phyloP scores from a whole-genome alignment of 2,888 invertebrate species.

The Ichneumoninae sp. region DNA sequence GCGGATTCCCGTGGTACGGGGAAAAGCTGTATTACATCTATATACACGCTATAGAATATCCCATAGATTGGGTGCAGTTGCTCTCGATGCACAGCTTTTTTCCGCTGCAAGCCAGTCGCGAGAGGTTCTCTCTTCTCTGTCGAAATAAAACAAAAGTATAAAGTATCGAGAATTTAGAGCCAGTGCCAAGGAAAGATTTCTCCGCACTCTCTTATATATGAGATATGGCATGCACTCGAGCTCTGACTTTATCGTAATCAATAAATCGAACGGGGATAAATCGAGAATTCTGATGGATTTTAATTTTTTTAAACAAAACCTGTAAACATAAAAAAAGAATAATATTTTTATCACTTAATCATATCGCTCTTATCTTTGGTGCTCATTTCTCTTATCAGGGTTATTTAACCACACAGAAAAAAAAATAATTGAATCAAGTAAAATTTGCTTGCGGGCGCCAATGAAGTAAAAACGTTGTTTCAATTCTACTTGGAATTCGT shows the following conservation, averaged over 20 bases:
- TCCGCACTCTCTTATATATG: not conserved
- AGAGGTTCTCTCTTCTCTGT: not conserved
- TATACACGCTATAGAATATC: conserved; percentile 9
- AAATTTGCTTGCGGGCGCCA: no score
- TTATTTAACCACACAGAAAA: no score
- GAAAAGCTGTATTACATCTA: conserved; percentile 1
- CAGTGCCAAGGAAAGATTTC: conserved; percentile 10
- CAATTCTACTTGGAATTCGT: no score
- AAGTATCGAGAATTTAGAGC: conserved; percentile 21
- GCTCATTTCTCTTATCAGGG: not conserved
- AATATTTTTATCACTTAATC: not conserved
- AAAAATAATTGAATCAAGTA: no score
- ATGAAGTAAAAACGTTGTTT: no score
- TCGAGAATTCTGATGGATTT: not conserved
- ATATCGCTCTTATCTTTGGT: not conserved
- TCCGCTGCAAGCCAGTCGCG: not conserved
- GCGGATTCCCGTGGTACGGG: not conserved
- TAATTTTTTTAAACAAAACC: not conserved
- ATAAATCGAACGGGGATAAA: conserved; percentile 8
- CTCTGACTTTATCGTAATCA: conserved; percentile 15
- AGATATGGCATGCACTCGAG: not conserved
- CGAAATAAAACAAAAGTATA: conserved; percentile 37
- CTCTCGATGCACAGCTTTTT: conserved; percentile 11
- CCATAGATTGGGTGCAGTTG: conserved; percentile 10
- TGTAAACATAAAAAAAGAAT: not conserved